Evolutionary conservation across 2,113 vertebrate genomes (phyloP).

Genomic region (Apodemus sylvaticus): DNA sequence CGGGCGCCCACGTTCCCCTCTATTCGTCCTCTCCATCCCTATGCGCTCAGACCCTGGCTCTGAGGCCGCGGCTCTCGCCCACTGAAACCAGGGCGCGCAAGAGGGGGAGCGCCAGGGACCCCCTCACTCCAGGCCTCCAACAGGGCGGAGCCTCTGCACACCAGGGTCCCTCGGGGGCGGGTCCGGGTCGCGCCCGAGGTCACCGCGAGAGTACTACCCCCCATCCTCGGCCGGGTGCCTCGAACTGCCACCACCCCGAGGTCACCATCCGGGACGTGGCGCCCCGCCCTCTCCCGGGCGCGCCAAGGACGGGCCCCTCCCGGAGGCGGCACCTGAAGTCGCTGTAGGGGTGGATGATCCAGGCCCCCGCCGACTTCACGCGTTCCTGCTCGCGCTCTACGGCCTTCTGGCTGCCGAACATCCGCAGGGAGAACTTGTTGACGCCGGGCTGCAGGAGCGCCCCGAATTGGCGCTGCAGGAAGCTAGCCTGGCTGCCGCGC

Average conservation of each 20-base stretch:
- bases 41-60: conserved; percentile 34
- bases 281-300: conserved; percentile 26
- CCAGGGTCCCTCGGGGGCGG: not conserved
- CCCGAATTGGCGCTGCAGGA: conserved; percentile 97
- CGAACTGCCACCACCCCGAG: conserved; percentile 27
- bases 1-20: conserved; percentile 71
- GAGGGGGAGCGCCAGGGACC: not conserved
- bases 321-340: conserved; percentile 91
- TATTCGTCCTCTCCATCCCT: conserved; percentile 72
- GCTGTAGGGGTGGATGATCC: conserved; percentile 98
- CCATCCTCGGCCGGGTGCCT: not conserved
- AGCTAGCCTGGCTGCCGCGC: conserved; percentile 90
- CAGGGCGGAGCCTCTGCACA: conserved; percentile 22
- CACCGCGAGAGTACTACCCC: not conserved
- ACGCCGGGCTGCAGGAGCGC: conserved; percentile 97
- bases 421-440: conserved; percentile 99
- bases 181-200: conserved; percentile 50
- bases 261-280: conserved; percentile 53
- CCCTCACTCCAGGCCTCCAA: not conserved
- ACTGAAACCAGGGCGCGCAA: not conserved
- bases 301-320: conserved; percentile 59
- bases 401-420: conserved; percentile 99
- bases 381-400: conserved; percentile 96
- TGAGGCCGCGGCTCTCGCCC: not conserved
- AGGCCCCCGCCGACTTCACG: conserved; percentile 96